Evolutionary conservation across 1,140 invertebrate species (phyloP), one percentile per base, ranked within the genome.

Genomic region (Brachionus koreanus): DNA sequence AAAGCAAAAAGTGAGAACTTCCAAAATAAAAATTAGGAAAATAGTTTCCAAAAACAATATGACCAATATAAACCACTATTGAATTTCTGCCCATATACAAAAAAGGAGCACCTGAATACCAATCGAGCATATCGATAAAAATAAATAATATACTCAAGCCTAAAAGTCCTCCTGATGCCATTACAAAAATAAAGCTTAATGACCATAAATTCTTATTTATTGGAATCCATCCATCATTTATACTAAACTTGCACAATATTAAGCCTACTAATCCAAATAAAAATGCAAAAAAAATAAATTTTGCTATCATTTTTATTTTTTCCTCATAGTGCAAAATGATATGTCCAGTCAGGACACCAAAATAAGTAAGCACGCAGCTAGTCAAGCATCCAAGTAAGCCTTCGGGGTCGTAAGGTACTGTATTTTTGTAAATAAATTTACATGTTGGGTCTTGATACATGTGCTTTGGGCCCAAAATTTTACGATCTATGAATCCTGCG

Each of bases 171-270:
- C 87, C 85, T 39, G 91, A 91, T 6, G 92, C 92, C 0, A 93
- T 93, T 0, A 93, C 91, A 23, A 95, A 88, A 0, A 94, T 92
- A 88, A 93, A 98, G 13, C 43, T 82, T 16, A 85, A 83, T 84
- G 86, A 91, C 95, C 95, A 97, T 19, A 98, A 88, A 86, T 94
- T 94, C 89, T 95, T 95, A 86, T 94, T 95, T 0, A 95, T 86
- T 12, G 94, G 94, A 84, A 96, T 93, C 3, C 92, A 88, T 10
- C 94, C 95, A 69, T 91, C 91, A 35, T 65, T 35, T n/a, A 65
- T 65, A 16, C 65, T 57, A 49, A 65, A 65, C 19, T 82, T 49
- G 25, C 43, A 49, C n/a, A 82, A 69, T 42, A 5, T 39, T 16
- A 77, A 43, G 52, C 92, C 94, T 25, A 93, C 85, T n/a, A 43